phyloP scores from a whole-genome alignment of 1,140 invertebrate species.

The Bombus waltoni region DNA sequence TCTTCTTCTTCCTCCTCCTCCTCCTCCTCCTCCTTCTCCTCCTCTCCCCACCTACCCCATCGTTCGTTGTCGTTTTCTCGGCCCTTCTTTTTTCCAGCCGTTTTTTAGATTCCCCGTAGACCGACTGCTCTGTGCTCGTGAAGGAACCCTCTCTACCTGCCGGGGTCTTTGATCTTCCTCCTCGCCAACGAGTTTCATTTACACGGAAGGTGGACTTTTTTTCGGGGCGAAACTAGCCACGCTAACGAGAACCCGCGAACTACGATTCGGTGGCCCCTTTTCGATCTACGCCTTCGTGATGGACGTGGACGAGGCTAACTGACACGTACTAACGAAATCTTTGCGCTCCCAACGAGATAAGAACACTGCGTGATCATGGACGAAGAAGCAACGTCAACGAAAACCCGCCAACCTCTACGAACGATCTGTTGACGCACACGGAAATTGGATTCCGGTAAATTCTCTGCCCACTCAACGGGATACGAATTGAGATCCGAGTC shows the following conservation, averaged over 20 bases:
- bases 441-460: background rate
- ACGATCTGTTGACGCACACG: background rate
- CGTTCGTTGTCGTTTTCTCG: constrained; percentile 22
- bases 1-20: background rate
- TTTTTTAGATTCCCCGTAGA: constrained; percentile 59
- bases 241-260: constrained; percentile 63
- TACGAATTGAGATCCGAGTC: background rate
- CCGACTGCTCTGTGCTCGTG: constrained; percentile 46
- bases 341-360: background rate
- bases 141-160: constrained; percentile 46
- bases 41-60: background rate
- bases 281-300: no score
- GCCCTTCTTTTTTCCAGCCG: constrained; percentile 2
- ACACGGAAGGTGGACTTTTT: constrained; percentile 64
- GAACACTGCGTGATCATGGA: background rate
- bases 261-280: background rate
- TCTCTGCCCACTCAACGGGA: background rate
- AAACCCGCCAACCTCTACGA: background rate
- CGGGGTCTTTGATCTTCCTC: constrained; percentile 68
- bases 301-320: background rate
- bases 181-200: constrained; percentile 68
- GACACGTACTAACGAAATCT: background rate
- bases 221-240: constrained; percentile 29
- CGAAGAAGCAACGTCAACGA: background rate
- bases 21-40: background rate